Evolutionary conservation across 2,888 invertebrate genomes (phyloP).

Genomic region (Drosophila limbata): DNA sequence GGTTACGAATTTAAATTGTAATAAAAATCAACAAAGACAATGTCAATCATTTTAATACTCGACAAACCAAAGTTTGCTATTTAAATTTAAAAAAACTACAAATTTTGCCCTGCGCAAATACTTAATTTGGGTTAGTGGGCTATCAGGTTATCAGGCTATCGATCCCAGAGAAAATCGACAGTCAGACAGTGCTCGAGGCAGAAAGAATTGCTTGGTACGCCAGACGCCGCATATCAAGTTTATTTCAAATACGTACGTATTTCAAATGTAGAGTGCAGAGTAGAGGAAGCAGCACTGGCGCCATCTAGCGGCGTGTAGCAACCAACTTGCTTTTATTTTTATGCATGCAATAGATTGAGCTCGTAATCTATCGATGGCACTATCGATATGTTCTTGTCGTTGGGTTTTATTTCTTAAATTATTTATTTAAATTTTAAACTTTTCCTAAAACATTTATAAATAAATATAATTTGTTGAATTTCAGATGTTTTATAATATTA

Average conservation of each 20-base stretch:
- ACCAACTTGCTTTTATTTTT: neutral
- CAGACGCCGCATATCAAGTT: conserved; percentile 18
- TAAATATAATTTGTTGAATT: conserved; percentile 5
- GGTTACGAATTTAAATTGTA: neutral
- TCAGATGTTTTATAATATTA: conserved; percentile 89
- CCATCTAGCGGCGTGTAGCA: conserved; percentile 8
- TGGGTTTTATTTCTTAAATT: neutral
- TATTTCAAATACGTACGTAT: conserved; percentile 18
- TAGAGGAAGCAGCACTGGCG: neutral
- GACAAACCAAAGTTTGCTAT: neutral
- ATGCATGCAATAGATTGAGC: conserved; percentile 1
- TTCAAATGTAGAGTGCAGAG: conserved; percentile 12
- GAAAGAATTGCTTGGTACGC: conserved; percentile 11
- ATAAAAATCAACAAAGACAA: neutral
- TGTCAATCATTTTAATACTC: conserved; percentile 6
- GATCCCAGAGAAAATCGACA: conserved; percentile 18
- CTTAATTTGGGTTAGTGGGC: conserved; percentile 21
- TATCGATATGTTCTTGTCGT: conserved; percentile 5
- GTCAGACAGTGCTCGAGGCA: conserved; percentile 3
- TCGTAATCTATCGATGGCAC: neutral
- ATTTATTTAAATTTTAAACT: neutral
- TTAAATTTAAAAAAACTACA: neutral
- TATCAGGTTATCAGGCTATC: conserved; percentile 25
- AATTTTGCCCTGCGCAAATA: conserved; percentile 8
- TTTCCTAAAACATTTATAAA: neutral